Evolutionary conservation across 2,113 vertebrate genomes (phyloP).

Genomic region (Irena cyanogastra): DNA sequence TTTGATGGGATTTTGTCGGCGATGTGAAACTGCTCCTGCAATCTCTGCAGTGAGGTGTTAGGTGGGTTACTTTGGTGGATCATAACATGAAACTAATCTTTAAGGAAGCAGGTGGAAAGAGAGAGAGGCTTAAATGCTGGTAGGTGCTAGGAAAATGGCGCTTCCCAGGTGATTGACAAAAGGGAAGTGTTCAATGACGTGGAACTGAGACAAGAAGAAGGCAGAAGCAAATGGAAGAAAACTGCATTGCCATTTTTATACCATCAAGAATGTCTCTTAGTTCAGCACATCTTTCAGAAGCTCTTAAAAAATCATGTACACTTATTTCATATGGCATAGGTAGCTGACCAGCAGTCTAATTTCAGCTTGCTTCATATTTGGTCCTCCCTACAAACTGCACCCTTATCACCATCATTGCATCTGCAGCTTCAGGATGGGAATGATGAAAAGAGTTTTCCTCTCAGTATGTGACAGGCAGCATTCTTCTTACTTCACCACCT

Average conservation of each 20-base stretch:
- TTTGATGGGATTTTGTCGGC: neutral
- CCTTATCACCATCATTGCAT: neutral
- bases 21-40: conserved; percentile 1
- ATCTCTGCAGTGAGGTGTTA: neutral
- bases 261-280: neutral
- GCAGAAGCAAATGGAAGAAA: neutral
- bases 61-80: conserved; percentile 9
- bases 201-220: neutral
- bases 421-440: neutral
- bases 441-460: neutral
- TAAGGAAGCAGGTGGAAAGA: neutral
- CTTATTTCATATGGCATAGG: neutral
- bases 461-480: neutral
- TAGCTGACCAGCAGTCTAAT: neutral
- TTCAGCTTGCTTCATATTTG: neutral
- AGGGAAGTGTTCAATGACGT: neutral
- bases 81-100: conserved; percentile 43
- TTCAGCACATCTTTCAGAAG: neutral
- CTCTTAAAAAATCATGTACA: neutral
- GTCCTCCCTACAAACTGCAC: neutral
- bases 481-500: neutral
- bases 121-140: neutral
- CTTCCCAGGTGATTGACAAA: neutral
- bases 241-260: neutral
- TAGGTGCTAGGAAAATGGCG: neutral